phyloP scores from a whole-genome alignment of 2,888 invertebrate species.

The Cheiracanthium punctorium region DNA sequence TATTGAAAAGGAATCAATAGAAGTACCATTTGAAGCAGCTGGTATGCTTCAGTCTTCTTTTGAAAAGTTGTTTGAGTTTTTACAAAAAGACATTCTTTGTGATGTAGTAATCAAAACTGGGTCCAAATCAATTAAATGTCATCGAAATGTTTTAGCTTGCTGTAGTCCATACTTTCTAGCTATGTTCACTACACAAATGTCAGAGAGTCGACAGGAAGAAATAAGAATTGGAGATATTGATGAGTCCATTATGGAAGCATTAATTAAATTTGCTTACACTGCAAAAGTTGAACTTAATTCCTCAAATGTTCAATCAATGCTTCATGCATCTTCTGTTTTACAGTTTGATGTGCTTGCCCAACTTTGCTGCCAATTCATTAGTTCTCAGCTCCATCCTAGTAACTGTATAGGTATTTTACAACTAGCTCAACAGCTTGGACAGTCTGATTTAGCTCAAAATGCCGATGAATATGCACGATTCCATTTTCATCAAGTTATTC shows the following conservation, averaged over 20 bases:
- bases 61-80: slow-evolving; percentile 73
- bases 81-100: slow-evolving; percentile 74
- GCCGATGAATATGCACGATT: slow-evolving; percentile 75
- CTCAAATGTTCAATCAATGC: slow-evolving; percentile 77
- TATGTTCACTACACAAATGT: slow-evolving; percentile 77
- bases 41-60: slow-evolving; percentile 58
- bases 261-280: slow-evolving; percentile 78
- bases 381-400: slow-evolving; percentile 76
- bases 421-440: slow-evolving; percentile 77
- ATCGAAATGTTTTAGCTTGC: slow-evolving; percentile 77
- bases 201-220: slow-evolving; percentile 74
- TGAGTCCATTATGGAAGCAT: slow-evolving; percentile 74
- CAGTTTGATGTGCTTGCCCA: slow-evolving; percentile 77
- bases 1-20: not conserved
- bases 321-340: slow-evolving; percentile 77
- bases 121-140: slow-evolving; percentile 75
- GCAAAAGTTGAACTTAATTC: slow-evolving; percentile 76
- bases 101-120: slow-evolving; percentile 76
- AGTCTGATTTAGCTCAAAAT: slow-evolving; percentile 74
- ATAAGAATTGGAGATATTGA: slow-evolving; percentile 75
- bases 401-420: slow-evolving; percentile 77
- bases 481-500: slow-evolving; percentile 75
- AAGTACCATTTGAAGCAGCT: slow-evolving; percentile 49
- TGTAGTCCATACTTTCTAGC: slow-evolving; percentile 77
- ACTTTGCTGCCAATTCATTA: slow-evolving; percentile 78